Conservation (phyloP, 2,888 invertebrate species). For the Limenitis camilla region DNA sequence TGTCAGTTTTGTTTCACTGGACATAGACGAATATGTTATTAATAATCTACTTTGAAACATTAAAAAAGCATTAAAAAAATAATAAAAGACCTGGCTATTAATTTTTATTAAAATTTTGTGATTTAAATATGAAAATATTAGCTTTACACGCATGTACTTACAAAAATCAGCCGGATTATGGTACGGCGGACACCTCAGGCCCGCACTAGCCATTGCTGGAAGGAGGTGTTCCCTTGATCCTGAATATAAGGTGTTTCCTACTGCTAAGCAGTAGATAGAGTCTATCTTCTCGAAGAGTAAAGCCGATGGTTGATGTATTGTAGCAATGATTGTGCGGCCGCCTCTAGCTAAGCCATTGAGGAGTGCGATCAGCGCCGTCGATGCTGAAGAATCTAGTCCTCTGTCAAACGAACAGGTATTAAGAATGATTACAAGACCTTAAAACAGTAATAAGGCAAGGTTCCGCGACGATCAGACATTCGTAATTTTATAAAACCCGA, state of each 20-base stretch:
- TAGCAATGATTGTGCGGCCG: slow-evolving; percentile 91
- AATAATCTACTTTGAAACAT: too few species aligned
- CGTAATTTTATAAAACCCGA: too few species aligned
- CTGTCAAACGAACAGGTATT: slow-evolving; percentile 59
- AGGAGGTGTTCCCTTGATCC: slow-evolving; percentile 83
- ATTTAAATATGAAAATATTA: too few species aligned
- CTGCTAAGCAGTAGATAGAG: slow-evolving; percentile 87
- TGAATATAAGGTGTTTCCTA: slow-evolving; percentile 88
- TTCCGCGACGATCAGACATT: too few species aligned
- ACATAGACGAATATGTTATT: too few species aligned
- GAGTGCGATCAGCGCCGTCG: slow-evolving; percentile 86
- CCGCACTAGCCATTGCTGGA: slow-evolving; percentile 84
- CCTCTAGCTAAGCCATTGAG: slow-evolving; percentile 87
- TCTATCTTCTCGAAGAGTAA: slow-evolving; percentile 95
- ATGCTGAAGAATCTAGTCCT: slow-evolving; percentile 91
- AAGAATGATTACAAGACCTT: slow-evolving; percentile 10
- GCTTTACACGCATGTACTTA: slow-evolving; percentile 63
- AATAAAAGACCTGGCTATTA: too few species aligned
- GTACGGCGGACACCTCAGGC: slow-evolving; percentile 89
- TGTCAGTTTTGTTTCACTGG: too few species aligned
- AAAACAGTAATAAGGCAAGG: too few species aligned
- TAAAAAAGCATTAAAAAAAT: too few species aligned
- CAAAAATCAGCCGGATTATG: slow-evolving; percentile 97
- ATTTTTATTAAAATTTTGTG: too few species aligned
- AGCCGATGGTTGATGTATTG: slow-evolving; percentile 96